Evolutionary conservation across 2,797 vertebrate genomes (phyloP).

Genomic region (Emydoidea blandingii): DNA sequence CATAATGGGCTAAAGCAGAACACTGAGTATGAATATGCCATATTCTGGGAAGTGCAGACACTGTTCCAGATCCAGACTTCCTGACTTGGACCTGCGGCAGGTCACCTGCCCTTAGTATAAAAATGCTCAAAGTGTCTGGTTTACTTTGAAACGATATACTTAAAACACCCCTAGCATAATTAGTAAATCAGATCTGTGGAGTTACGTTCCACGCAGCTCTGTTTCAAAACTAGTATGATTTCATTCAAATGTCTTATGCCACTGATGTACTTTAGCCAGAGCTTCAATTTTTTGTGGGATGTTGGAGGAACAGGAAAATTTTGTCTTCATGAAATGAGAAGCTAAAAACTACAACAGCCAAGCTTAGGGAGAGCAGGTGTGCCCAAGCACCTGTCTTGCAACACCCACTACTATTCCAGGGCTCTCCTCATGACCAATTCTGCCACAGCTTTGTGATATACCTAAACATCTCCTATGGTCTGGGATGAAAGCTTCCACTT

Average conservation of each 20-base stretch:
- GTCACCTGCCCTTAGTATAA: background rate
- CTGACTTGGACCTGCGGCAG: background rate
- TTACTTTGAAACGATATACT: constrained; percentile 46
- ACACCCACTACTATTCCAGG: background rate
- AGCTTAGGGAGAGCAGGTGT: constrained; percentile 2
- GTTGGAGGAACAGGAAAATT: background rate
- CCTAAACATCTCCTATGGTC: background rate
- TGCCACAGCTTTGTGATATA: background rate
- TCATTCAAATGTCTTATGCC: constrained; percentile 2
- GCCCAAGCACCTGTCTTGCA: background rate
- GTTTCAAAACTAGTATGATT: constrained; percentile 29
- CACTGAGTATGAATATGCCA: background rate
- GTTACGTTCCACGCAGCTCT: constrained; percentile 32
- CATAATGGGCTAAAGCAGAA: background rate
- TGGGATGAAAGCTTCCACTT: background rate
- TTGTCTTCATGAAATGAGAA: constrained; percentile 30
- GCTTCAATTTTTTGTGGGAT: background rate
- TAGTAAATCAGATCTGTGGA: background rate
- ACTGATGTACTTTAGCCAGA: constrained; percentile 34
- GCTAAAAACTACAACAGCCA: background rate
- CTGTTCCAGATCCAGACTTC: background rate
- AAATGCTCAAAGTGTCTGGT: background rate
- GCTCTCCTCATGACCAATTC: background rate
- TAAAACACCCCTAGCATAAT: background rate
- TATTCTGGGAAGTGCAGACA: background rate